These are phyloP conservation scores for Trichogramma dendrolimi DNA, from an alignment of 2,888 invertebrate genomes.

Conservation along the genomic window DNA sequence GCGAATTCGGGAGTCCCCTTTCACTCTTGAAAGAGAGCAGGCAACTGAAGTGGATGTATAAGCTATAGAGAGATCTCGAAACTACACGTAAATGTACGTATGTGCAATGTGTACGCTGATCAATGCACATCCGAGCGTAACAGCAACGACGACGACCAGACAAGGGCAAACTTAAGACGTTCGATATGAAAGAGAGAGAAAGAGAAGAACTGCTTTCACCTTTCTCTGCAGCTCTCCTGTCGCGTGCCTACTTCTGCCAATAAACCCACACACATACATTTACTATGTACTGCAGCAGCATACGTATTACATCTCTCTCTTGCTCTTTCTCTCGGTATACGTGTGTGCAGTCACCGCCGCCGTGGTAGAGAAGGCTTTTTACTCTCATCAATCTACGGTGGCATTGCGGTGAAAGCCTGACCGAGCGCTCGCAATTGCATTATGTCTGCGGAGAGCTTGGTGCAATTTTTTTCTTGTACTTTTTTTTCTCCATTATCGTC, in stretches of 20 bases:
- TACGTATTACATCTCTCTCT: not conserved
- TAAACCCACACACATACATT: not conserved
- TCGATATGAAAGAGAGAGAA: too few relatives aligned
- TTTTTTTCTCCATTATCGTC: too few relatives aligned
- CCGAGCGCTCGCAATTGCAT: slow-evolving; percentile 5
- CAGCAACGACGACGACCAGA: slow-evolving; percentile 24
- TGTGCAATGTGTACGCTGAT: not conserved
- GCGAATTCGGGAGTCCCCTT: too few relatives aligned
- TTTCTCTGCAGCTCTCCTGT: slow-evolving; percentile 40
- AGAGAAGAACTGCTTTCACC: slow-evolving; percentile 51
- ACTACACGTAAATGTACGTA: not conserved
- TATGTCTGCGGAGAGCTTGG: not conserved
- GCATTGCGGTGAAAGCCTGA: not conserved
- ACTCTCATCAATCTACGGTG: too few relatives aligned
- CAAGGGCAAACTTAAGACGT: not conserved
- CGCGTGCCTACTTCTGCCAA: slow-evolving; percentile 1
- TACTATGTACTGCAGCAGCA: too few relatives aligned
- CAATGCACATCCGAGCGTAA: slow-evolving; percentile 14
- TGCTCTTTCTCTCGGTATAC: slow-evolving; percentile 17
- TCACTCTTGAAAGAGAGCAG: too few relatives aligned
- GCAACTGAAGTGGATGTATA: too few relatives aligned
- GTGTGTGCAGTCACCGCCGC: not conserved
- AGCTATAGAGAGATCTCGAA: too few relatives aligned
- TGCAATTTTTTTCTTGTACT: too few relatives aligned
- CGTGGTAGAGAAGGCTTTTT: not conserved